Evolutionary conservation across 2,888 invertebrate species (phyloP).

Genomic region (Aradus depressus): DNA sequence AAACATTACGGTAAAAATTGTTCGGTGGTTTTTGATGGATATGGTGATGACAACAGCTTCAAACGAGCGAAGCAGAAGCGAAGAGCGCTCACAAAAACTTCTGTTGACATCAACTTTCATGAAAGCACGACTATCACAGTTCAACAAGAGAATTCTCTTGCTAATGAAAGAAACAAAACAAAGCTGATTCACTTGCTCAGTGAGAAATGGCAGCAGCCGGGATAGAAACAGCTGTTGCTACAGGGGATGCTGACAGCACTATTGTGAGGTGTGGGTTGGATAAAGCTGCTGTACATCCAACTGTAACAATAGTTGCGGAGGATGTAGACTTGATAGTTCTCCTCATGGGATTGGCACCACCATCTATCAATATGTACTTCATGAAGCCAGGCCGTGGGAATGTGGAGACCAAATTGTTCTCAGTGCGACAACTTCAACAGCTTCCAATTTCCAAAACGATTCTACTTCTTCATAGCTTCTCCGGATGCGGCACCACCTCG

Average conservation of each 20-base stretch:
- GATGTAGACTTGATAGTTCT: conserved; percentile 11
- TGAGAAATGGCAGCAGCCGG: conserved; percentile 24
- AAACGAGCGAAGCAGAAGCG: conserved; percentile 26
- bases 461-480: conserved; percentile 9
- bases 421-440: not conserved
- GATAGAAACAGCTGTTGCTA: conserved; percentile 27
- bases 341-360: conserved; percentile 7
- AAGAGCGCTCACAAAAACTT: conserved; percentile 24
- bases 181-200: conserved; percentile 16
- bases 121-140: conserved; percentile 18
- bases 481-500: conserved; percentile 3
- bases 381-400: conserved; percentile 13
- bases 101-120: conserved; percentile 16
- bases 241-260: conserved; percentile 27
- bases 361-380: conserved; percentile 3
- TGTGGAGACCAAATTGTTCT: conserved; percentile 3
- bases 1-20: conserved; percentile 6
- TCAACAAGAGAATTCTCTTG: conserved; percentile 22
- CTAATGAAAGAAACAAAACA: conserved; percentile 25
- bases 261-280: conserved; percentile 26
- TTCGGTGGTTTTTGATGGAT: conserved; percentile 8
- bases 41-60: conserved; percentile 17
- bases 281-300: conserved; percentile 18
- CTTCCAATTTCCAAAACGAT: conserved; percentile 9
- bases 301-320: conserved; percentile 8